These are phyloP conservation scores for Tragulus kanchil DNA, from an alignment of 2,113 vertebrate genomes.

Conservation along the genomic window DNA sequence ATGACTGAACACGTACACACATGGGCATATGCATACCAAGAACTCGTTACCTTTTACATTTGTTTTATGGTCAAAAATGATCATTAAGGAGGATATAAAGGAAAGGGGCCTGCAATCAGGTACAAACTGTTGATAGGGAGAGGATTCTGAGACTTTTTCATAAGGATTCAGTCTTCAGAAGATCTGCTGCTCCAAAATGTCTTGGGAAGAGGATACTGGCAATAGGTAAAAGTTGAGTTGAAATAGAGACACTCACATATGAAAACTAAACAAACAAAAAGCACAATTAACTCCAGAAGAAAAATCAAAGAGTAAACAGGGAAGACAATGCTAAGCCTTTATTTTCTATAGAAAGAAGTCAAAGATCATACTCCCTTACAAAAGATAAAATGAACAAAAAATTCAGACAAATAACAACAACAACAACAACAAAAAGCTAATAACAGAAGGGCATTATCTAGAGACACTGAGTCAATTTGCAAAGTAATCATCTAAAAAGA, in stretches of 20 bases:
- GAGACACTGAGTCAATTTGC: not conserved
- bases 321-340: not conserved
- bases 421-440: not conserved
- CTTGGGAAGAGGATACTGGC: not conserved
- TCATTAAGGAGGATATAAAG: too few species aligned
- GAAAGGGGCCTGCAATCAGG: too few species aligned
- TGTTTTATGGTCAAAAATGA: too few species aligned
- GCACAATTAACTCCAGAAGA: not conserved
- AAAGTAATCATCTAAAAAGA: not conserved
- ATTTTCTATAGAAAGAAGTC: not conserved
- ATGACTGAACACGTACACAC: not conserved
- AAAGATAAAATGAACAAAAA: not conserved
- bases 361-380: not conserved
- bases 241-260: not conserved
- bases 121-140: too few species aligned
- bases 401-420: not conserved
- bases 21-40: accelerated
- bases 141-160: not conserved
- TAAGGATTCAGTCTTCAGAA: not conserved
- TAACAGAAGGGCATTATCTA: not conserved
- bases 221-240: not conserved
- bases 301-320: not conserved
- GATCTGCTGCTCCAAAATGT: not conserved
- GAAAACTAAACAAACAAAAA: not conserved
- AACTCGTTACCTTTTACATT: not conserved